These are phyloP conservation scores for Pterocles burchelli DNA, from an alignment of 2,113 vertebrate species.

Conservation along the genomic window DNA sequence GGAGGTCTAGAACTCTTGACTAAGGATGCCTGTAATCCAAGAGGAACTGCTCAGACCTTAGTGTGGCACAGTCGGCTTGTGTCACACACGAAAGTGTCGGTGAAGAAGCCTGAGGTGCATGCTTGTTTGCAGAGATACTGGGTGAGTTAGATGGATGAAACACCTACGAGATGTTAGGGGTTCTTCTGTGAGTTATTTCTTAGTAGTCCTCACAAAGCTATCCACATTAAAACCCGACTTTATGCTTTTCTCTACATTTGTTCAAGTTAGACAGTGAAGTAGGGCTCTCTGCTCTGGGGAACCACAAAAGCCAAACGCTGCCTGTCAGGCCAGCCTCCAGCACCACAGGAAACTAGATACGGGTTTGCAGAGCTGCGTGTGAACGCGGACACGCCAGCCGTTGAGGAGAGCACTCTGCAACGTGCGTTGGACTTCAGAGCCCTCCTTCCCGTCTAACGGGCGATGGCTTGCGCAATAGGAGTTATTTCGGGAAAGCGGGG, in stretches of 20 bases:
- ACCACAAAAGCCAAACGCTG: background rate
- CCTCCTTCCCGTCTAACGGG: background rate
- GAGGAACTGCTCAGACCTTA: background rate
- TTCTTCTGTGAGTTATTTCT: background rate
- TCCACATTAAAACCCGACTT: background rate
- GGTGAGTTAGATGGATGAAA: background rate
- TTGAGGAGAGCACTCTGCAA: background rate
- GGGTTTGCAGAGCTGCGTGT: background rate
- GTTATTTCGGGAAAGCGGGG: background rate
- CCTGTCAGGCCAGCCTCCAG: background rate
- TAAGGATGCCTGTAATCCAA: background rate
- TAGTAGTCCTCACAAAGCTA: background rate
- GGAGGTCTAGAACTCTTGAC: background rate
- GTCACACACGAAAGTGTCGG: background rate
- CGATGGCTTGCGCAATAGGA: background rate
- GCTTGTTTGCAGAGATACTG: fast-evolving
- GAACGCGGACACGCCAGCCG: background rate
- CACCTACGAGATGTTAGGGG: background rate
- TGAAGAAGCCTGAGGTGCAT: background rate
- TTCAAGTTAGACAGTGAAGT: background rate
- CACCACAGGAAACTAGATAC: background rate
- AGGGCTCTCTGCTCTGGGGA: background rate
- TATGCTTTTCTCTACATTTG: background rate
- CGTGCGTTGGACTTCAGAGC: no score
- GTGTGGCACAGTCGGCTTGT: background rate